Evolutionary conservation across 2,888 invertebrate genomes (phyloP), one percentile per base, ranked within the genome.

Genomic region (Pherbina coryleti): DNA sequence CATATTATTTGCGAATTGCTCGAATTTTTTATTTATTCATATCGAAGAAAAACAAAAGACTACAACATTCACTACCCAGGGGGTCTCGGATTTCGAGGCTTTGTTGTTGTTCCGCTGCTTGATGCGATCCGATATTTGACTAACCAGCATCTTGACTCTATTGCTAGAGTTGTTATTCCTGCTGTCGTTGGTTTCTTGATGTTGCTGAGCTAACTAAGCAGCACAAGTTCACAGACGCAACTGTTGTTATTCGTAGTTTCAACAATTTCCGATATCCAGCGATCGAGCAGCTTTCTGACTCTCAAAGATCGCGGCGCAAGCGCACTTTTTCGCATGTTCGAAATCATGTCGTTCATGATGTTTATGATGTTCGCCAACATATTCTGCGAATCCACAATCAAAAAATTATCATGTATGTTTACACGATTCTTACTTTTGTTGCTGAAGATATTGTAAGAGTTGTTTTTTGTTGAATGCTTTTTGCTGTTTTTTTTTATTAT

Each of bases 371-470:
- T 81, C 76, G 80, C 78, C 78, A 80, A 80, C 81, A 81, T 79
- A 80, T 81, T 81, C 81, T 79, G 78, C 78, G 80, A 81, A 81
- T 79, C 79, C 81, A 78, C 78, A 80, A 80, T 77, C 78, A 81
- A 80, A 79, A 80, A 79, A 80, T 81, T 84, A 83, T 83, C 82
- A 83, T 83, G 84, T 83, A 82, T 84, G 84, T 84, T 85, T 85
- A 85, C 85, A 84, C 84, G 84, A 83, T 83, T 82, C 83, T 83
- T 83, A 84, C 84, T 84, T 84, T 84, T 82, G 83, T 79, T 76
- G 57, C 22, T 72, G 57, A 60, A 22, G 55, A 22, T 55, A 55
- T 19, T 53, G 31, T 34, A 19, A 37, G 14, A 37, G 34, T 31
- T 19, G 25, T n/a, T 51, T n/a, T 17, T n/a, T 5, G n/a, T 31